phyloP scores from a whole-genome alignment of 2,888 invertebrate genomes.

The Andrena haemorrhoa region DNA sequence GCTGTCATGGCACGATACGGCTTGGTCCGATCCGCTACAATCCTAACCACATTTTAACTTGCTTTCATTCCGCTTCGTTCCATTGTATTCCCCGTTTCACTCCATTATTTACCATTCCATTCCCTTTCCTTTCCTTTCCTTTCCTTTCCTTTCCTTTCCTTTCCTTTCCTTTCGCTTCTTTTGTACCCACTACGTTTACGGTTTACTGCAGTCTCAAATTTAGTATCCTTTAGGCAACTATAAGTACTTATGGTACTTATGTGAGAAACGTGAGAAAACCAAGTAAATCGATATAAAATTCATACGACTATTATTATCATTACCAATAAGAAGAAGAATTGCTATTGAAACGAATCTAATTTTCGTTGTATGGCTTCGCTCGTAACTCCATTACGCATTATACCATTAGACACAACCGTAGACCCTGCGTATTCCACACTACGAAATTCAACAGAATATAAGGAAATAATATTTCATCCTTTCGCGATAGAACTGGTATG shows the following conservation, averaged over 20 bases:
- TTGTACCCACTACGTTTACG: background rate
- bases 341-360: constrained; percentile 35
- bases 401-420: background rate
- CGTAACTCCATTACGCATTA: constrained; percentile 42
- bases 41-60: constrained; percentile 27
- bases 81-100: background rate
- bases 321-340: no score
- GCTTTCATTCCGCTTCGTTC: constrained; percentile 9
- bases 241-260: no score
- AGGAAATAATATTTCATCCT: background rate
- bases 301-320: no score
- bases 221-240: no score
- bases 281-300: no score
- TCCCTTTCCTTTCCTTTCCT: background rate
- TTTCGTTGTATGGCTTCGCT: constrained; percentile 44
- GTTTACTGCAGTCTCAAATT: background rate
- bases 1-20: constrained; percentile 14
- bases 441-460: background rate
- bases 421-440: background rate
- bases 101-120: background rate
- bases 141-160: no score
- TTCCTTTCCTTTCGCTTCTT: background rate
- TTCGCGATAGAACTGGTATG: background rate
- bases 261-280: no score
- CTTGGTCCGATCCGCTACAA: constrained; percentile 37